Evolutionary conservation across 2,888 invertebrate species (phyloP).

Genomic region (Cataglyphis altisquamis): DNA sequence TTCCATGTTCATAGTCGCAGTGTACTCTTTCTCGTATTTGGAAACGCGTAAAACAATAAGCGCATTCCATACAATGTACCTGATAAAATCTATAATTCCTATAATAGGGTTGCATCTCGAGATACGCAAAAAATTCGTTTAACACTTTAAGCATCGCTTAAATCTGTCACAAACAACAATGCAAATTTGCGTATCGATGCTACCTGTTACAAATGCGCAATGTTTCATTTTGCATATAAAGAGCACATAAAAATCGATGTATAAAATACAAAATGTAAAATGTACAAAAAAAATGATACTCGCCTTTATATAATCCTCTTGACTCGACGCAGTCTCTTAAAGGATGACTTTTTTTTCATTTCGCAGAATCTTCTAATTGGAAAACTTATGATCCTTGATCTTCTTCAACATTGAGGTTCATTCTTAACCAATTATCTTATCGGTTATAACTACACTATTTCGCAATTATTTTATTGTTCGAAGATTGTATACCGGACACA

Average conservation of each 20-base stretch:
- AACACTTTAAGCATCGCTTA: slow-evolving; percentile 4
- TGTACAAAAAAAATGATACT: slow-evolving; percentile 74
- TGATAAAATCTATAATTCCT: background rate
- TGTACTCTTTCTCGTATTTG: background rate
- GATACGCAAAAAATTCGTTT: background rate
- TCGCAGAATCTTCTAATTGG: slow-evolving; percentile 58
- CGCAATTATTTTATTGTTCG: slow-evolving; percentile 31
- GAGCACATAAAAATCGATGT: slow-evolving; percentile 13
- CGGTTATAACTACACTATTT: slow-evolving; percentile 56
- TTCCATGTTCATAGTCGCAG: background rate
- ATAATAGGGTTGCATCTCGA: background rate
- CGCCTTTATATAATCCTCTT: slow-evolving; percentile 77
- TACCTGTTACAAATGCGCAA: background rate
- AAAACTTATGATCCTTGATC: slow-evolving; percentile 47
- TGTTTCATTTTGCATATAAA: background rate
- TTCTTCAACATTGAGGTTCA: slow-evolving; percentile 41
- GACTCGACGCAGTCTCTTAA: slow-evolving; percentile 52
- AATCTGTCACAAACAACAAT: background rate
- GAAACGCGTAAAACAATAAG: slow-evolving; percentile 5
- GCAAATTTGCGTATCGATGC: slow-evolving; percentile 1
- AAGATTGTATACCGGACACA: slow-evolving; percentile 7
- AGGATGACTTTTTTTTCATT: slow-evolving; percentile 54
- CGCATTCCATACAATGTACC: slow-evolving; percentile 11
- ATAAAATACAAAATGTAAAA: slow-evolving; percentile 35
- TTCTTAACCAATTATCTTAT: slow-evolving; percentile 23